Conservation (phyloP, 2,888 invertebrate species). For the Aelia acuminata region DNA sequence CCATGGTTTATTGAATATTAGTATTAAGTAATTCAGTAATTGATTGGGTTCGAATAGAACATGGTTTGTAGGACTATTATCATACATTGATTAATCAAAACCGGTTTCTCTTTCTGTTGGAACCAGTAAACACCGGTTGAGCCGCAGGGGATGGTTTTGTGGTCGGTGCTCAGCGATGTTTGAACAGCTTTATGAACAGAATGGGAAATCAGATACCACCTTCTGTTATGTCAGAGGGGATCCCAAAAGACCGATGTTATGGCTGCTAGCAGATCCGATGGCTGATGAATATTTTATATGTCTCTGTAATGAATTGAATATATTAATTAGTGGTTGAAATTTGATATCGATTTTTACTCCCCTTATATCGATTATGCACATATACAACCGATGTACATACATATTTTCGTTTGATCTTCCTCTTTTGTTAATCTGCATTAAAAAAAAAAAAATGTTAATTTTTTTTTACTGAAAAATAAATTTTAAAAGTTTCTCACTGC, state of each 20-base stretch:
- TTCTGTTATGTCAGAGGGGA: slow-evolving; percentile 1
- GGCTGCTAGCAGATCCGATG: not conserved
- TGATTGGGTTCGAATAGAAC: not conserved
- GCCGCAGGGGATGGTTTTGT: not conserved
- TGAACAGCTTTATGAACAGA: slow-evolving; percentile 45
- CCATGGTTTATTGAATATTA: no score
- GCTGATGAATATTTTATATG: not conserved
- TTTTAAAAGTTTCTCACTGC: no score
- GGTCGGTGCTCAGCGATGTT: not conserved
- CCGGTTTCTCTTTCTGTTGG: not conserved
- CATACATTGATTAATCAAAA: not conserved
- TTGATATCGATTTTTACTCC: not conserved
- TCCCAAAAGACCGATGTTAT: not conserved
- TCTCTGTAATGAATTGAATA: not conserved
- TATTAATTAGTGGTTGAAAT: not conserved
- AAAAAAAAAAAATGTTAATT: no score
- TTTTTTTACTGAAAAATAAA: no score
- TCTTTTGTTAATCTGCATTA: no score
- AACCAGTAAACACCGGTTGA: not conserved
- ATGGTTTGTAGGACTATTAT: not conserved
- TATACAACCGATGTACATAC: no score
- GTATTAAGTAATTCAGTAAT: not conserved
- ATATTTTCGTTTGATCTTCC: no score
- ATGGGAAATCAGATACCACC: slow-evolving; percentile 37
- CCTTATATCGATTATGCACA: not conserved